Evolutionary conservation across 2,113 vertebrate species (phyloP), one percentile per base, ranked within the genome.

Genomic region (Bos javanicus): DNA sequence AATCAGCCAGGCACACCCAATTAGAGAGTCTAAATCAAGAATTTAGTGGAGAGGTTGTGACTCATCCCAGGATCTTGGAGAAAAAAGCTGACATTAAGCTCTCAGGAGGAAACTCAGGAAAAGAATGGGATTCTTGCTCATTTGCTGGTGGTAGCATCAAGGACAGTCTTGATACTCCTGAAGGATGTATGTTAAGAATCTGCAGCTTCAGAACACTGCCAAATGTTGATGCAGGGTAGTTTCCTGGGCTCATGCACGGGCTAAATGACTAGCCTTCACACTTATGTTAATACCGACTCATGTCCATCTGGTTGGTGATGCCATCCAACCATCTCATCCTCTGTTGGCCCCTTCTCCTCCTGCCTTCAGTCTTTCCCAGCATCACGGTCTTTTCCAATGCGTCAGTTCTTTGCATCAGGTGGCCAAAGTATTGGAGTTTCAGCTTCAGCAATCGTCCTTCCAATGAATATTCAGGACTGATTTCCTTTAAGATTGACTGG

Each of bases 21-120:
- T 48, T 33, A 52, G 84, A 93, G 16, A 96, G 87, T 36, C 78
- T 67, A 26, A 83, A 52, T 95, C 80, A 94, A 82, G 46, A 92
- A 46, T 56, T 83, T 81, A 74, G 1, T 76, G 46, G 52, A 87
- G 64, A 92, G 59, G 46, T 90, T 88, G 33, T 96, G 96, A 94
- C 90, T 97, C 87, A 97, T 28, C 36, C 16, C n/a, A 74, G 54
- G 57, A 94, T 96, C 96, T 28, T 94, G 25, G 82, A 92, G 67
- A 82, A 90, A 96, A 88, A 91, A 64, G 62, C 71, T 94, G 57
- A 91, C 11, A 28, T 76, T 76, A 96, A 39, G 64, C 43, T 94
- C n/a, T 85, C 52, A 91, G 91, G 33, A 92, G 57, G 59, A 93
- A 88, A 82, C 14, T 59, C 43, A 84, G 71, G 89, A 16, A 59